Percentiles rank a stretch among this genome's conserved stretches.
Conservation (phyloP, 2,888 invertebrate species). For the Drosophila tanythrix region DNA sequence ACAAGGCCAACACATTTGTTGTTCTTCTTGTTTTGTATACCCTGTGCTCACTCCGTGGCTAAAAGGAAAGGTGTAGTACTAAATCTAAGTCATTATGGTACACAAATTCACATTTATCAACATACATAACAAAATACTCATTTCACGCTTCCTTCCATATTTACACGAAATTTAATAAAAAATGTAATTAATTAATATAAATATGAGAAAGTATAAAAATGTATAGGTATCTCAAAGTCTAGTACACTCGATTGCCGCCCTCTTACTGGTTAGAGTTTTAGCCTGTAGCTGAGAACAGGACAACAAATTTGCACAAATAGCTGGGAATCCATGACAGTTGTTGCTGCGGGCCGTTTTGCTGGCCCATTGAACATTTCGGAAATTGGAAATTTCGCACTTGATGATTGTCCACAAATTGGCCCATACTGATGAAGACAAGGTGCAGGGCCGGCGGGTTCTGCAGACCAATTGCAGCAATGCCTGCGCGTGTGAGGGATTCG, state of each 20-base stretch:
- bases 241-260: neutral
- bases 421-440: constrained; percentile 64
- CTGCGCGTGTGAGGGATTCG: constrained; percentile 23
- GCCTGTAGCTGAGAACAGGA: constrained; percentile 36
- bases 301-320: constrained; percentile 65
- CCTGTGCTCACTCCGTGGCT: neutral
- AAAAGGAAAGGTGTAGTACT: neutral
- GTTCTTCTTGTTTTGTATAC: constrained; percentile 19
- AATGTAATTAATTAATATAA: neutral
- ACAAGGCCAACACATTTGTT: constrained; percentile 30
- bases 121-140: neutral
- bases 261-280: constrained; percentile 11
- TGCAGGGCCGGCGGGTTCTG: constrained; percentile 1
- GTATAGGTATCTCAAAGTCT: neutral
- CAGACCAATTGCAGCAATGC: constrained; percentile 27
- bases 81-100: no score
- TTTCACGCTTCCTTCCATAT: neutral
- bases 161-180: neutral
- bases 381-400: constrained; percentile 86
- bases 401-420: constrained; percentile 77
- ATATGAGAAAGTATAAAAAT: neutral
- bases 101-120: neutral
- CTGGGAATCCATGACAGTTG: constrained; percentile 60
- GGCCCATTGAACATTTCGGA: constrained; percentile 85
- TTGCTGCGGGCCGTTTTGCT: constrained; percentile 80